Evolutionary conservation across 2,113 vertebrate genomes (phyloP), one percentile per base, ranked within the genome.

Genomic region (Hucho hucho): DNA sequence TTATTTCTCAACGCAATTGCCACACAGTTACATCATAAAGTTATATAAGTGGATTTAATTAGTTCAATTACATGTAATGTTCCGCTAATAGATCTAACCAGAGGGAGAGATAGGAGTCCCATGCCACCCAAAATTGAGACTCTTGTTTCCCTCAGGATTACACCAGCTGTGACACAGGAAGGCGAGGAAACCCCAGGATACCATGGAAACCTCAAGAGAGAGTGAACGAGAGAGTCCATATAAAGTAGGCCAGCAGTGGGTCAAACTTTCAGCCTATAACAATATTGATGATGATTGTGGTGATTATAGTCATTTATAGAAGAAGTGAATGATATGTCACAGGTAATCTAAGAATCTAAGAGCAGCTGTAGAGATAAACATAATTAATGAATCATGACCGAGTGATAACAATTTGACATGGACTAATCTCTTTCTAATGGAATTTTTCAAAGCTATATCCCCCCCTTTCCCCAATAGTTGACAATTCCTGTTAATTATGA

Each of bases 131-230:
- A 26, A 25, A 26, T 6, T 65, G 1, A 63, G n/a, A 22, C 59
- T 63, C 59, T 18, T 22, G 16, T 22, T 63, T 25, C 64, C 64
- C 25, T 28, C 9, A 26, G 64, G 64, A 65, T 25, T 14, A 6
- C 13, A 24, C 25, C 64, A 65, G 64, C 64, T 65, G 64, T 25
- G 64, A 65, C 64, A 65, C 64, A 65, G 11, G 64, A 65, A 29
- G 14, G 24, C 13, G 14, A 13, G 64, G 24, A 65, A 65, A 65
- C 11, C 64, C 64, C 64, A 28, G 14, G 64, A 25, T 65, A 65
- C 22, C 24, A 65, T 65, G 64, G 22, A 65, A 65, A 65, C 25
- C 64, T 16, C 14, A 28, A 26, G 64, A 13, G 64, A 65, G 24
- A 26, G 64, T 28, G 6, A 65, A 26, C 25, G 24, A 29, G 32